Conservation (phyloP, 2,888 invertebrate genomes). For the Hesperia comma region DNA sequence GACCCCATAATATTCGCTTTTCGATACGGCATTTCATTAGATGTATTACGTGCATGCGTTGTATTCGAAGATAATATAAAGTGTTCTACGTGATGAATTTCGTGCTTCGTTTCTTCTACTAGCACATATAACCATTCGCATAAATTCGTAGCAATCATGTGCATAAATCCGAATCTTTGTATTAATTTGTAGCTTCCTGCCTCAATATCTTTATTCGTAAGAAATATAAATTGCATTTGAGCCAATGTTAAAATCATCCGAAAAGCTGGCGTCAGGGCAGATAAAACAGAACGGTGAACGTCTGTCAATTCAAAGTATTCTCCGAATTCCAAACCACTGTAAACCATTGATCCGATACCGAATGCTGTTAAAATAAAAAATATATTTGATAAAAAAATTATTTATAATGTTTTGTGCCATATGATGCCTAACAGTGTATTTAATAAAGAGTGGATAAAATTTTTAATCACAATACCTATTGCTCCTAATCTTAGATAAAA, state of each 20-base stretch:
- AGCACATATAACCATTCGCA: conserved; percentile 96
- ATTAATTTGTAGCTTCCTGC: conserved; percentile 87
- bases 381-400: no score
- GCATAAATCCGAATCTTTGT: conserved; percentile 96
- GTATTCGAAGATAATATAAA: conserved; percentile 49
- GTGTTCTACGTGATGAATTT: conserved; percentile 89
- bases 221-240: conserved; percentile 97
- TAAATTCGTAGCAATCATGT: conserved; percentile 95
- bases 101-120: conserved; percentile 94
- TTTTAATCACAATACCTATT: conserved; percentile 81
- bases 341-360: conserved; percentile 88
- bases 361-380: conserved; percentile 58
- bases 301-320: conserved; percentile 90
- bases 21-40: conserved; percentile 72
- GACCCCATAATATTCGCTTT: conserved; percentile 88
- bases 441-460: background rate
- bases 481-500: conserved; percentile 94
- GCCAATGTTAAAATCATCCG: conserved; percentile 93
- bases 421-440: no score
- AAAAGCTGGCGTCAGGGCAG: conserved; percentile 91
- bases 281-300: conserved; percentile 85
- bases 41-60: conserved; percentile 46
- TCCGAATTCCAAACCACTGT: conserved; percentile 88
- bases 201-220: conserved; percentile 89
- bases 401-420: no score